Conservation (phyloP, 2,113 vertebrate species). For the Centropus bengalensis region DNA sequence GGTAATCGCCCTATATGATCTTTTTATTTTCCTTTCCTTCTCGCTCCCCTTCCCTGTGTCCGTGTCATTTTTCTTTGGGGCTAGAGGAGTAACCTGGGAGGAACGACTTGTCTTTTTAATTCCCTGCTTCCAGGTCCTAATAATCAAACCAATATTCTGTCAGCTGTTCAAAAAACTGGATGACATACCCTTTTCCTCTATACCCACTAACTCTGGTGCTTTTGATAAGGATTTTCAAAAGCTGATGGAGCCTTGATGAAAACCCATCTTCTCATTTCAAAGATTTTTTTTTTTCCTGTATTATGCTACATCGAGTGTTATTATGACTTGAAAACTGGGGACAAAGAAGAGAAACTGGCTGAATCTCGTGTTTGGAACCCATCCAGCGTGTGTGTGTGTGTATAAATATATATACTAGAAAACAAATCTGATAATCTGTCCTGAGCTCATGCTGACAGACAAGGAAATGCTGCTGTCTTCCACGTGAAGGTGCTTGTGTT, state of each 20-base stretch:
- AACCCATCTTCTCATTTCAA: background rate
- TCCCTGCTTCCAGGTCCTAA: background rate
- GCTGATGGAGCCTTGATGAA: background rate
- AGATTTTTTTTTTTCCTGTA: background rate
- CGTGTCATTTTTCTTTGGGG: background rate
- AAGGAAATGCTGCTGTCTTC: background rate
- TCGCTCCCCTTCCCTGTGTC: background rate
- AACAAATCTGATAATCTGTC: background rate
- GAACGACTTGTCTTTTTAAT: background rate
- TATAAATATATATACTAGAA: background rate
- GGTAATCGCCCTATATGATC: slow-evolving; percentile 72
- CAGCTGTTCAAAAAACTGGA: background rate
- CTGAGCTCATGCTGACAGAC: background rate
- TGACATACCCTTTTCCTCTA: background rate
- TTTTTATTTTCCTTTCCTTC: fast-evolving
- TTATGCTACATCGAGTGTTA: background rate
- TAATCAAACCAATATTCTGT: background rate
- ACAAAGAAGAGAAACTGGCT: background rate
- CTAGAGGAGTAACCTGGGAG: background rate
- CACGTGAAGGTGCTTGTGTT: background rate
- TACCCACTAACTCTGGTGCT: background rate
- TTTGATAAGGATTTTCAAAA: background rate
- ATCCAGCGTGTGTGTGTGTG: background rate
- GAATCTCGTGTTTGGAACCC: background rate
- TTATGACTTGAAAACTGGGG: background rate